Evolutionary conservation across 2,113 vertebrate genomes (phyloP), one percentile per base, ranked within the genome.

Genomic region (Archilochus colubris): DNA sequence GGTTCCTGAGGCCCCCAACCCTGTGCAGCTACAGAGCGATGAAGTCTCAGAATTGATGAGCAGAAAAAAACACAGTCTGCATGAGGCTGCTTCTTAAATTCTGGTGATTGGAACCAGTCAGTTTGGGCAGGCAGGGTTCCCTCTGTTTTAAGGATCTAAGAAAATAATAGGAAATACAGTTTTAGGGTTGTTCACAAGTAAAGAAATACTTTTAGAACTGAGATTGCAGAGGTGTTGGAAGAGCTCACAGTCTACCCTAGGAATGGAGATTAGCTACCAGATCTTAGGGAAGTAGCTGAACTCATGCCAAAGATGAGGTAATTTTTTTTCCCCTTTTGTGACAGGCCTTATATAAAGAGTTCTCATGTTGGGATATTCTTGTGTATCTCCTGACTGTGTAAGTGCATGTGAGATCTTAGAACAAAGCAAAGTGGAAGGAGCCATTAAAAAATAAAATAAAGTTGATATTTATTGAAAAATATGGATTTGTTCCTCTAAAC

Each of bases 101-200:
- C 31, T 89, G 48, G 4, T 40, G 22, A 36, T 13, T 87, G 43
- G 33, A 94, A 75, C 48, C 6, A 12, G 83, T 40, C 75, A 86
- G 86, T 88, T 67, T 64, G 58, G 31, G 18, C 82, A 89, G 48
- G 16, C 64, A 74, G 38, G 14, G 25, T 85, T 95, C 51, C 38
- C 19, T 59, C 82, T 85, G 22, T 85, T 91, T 94, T 94, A 85
- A 79, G 82, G 46, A 89, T 67, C 82, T 69, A 55, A 80, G 75
- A 89, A 82, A 91, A 77, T 92, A 1, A 3, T 53, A 89, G 82
- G 75, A 92, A 95, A 77, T 93, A 18, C 9, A 43, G 66, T 85
- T 85, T 51, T 54, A 51, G 28, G 36, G 16, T 76, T 89, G 67
- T 68, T 94, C 40, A 55, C 9, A 5, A 80, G 51, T 51, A 83